Evolutionary conservation across 92 coral and sea anemone species (phyloP).

Genomic region (Parazoanthus atlanticus): DNA sequence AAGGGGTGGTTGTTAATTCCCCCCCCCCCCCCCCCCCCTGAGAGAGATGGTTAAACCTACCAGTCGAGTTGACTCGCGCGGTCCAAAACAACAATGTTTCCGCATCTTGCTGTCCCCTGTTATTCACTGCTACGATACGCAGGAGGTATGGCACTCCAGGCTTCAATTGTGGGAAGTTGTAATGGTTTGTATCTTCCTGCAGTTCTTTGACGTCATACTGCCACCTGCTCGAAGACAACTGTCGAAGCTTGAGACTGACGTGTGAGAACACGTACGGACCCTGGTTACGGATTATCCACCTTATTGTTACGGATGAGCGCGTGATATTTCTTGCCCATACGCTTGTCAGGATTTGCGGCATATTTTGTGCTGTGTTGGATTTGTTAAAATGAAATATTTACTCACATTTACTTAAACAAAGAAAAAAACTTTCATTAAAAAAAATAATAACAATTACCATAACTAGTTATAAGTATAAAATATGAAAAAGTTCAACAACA

Average conservation of each 20-base stretch:
- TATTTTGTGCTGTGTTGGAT: not conserved
- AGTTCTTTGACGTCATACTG: slow-evolving; percentile 32
- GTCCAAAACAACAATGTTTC: slow-evolving; percentile 68
- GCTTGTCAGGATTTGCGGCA: slow-evolving; percentile 55
- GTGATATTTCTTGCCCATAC: slow-evolving; percentile 68
- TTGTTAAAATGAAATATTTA: too few species aligned
- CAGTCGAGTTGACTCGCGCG: slow-evolving; percentile 65
- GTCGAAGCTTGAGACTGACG: slow-evolving; percentile 61
- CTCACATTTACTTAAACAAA: too few species aligned
- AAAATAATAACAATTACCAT: too few species aligned
- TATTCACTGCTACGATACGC: slow-evolving; percentile 59
- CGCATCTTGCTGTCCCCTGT: slow-evolving; percentile 49
- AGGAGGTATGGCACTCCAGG: slow-evolving; percentile 64
- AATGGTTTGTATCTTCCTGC: slow-evolving; percentile 37
- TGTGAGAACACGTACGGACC: slow-evolving; percentile 51
- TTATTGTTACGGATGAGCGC: slow-evolving; percentile 52
- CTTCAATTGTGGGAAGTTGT: slow-evolving; percentile 53
- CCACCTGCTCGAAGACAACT: slow-evolving; percentile 59
- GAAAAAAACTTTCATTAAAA: too few species aligned
- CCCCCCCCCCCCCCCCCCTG: too few species aligned
- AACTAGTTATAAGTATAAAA: too few species aligned
- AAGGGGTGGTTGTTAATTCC: too few species aligned
- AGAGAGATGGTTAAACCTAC: slow-evolving; percentile 20
- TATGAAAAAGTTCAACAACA: too few species aligned
- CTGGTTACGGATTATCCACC: slow-evolving; percentile 67